These are phyloP conservation scores for Etheostoma cragini DNA, from an alignment of 2,113 vertebrate genomes.

Conservation along the genomic window DNA sequence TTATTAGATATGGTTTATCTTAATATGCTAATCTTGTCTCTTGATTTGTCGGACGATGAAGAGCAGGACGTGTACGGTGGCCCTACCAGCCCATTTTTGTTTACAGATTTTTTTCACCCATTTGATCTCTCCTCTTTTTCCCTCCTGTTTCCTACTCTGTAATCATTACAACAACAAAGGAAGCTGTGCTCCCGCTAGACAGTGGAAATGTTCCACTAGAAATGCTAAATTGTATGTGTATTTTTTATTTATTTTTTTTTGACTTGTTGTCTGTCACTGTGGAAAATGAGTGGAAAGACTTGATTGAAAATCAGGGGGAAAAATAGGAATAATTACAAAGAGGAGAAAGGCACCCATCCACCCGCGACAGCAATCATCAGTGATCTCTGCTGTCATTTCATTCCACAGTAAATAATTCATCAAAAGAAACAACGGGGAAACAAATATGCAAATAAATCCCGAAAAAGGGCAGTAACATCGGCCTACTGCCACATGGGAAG, in stretches of 20 bases:
- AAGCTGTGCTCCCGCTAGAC: constrained; percentile 54
- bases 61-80: constrained; percentile 32
- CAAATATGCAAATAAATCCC: constrained; percentile 82
- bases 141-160: constrained; percentile 60
- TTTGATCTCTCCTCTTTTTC: constrained; percentile 64
- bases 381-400: constrained; percentile 77
- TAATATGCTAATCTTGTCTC: constrained; percentile 19
- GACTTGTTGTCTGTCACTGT: constrained; percentile 48
- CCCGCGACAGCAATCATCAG: constrained; percentile 72
- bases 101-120: constrained; percentile 51
- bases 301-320: constrained; percentile 74
- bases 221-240: constrained; percentile 45
- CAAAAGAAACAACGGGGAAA: constrained; percentile 81
- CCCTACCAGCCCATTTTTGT: constrained; percentile 63
- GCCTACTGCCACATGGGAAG: constrained; percentile 74
- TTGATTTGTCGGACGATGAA: constrained; percentile 36
- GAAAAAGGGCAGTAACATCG: constrained; percentile 71
- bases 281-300: constrained; percentile 66
- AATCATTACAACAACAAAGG: constrained; percentile 76
- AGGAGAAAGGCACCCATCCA: constrained; percentile 65
- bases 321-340: constrained; percentile 77
- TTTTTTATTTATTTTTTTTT: not conserved
- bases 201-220: constrained; percentile 63
- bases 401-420: constrained; percentile 80
- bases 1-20: constrained; percentile 28